These are phyloP conservation scores for Actenoides lindsayi DNA, from an alignment of 2,113 vertebrate genomes.

Conservation along the genomic window DNA sequence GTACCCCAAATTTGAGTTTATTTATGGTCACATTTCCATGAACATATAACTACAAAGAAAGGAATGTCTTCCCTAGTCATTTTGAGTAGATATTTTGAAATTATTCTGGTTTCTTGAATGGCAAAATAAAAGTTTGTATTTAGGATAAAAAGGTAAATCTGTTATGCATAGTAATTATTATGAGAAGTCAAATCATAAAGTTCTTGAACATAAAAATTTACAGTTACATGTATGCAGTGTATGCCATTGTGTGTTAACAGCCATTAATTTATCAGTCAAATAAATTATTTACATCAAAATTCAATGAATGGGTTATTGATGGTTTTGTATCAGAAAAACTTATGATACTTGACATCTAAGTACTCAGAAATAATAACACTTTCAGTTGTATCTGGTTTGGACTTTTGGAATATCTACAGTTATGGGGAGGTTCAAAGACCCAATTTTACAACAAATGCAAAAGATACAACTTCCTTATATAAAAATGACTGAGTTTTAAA, in stretches of 20 bases:
- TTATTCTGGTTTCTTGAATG: background rate
- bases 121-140: background rate
- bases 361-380: constrained; percentile 8
- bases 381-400: background rate
- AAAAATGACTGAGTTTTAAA: background rate
- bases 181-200: background rate
- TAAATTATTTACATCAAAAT: background rate
- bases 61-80: background rate
- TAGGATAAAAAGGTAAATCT: background rate
- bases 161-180: background rate
- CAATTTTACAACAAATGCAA: background rate
- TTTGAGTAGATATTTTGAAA: background rate
- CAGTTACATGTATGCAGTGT: accelerated
- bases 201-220: background rate
- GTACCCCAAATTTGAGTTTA: background rate
- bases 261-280: background rate
- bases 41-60: background rate
- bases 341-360: background rate
- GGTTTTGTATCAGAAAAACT: background rate
- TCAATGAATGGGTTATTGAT: background rate
- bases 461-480: background rate
- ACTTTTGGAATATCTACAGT: constrained; percentile 9
- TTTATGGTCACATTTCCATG: background rate
- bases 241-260: background rate
- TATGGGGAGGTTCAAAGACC: background rate